These are phyloP conservation scores for Dendroctonus ponderosae DNA, from an alignment of 1,140 invertebrate genomes.

Conservation along the genomic window DNA sequence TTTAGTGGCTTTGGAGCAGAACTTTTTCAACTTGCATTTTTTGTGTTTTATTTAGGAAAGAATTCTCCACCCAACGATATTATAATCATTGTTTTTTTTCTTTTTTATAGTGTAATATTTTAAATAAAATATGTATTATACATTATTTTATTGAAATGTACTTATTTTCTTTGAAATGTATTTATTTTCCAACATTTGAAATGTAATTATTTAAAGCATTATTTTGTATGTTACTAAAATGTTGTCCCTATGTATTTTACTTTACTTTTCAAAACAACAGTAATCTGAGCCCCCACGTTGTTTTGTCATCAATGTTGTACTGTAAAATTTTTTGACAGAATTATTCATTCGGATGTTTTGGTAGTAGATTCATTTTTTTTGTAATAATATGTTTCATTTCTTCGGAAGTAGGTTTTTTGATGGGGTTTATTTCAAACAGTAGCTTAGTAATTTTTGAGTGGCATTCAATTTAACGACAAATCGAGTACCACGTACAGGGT, in stretches of 20 bases:
- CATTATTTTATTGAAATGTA: conserved; percentile 36
- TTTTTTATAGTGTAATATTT: conserved; percentile 34
- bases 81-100: conserved; percentile 34
- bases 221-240: conserved; percentile 37
- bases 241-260: conserved; percentile 33
- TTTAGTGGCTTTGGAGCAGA: conserved; percentile 46
- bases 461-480: no score
- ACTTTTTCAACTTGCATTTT: conserved; percentile 46
- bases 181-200: conserved; percentile 40
- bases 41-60: conserved; percentile 47
- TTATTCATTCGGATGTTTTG: conserved; percentile 6
- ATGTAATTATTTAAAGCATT: conserved; percentile 45
- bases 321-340: conserved; percentile 47
- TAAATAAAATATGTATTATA: conserved; percentile 37
- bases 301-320: conserved; percentile 37
- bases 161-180: conserved; percentile 40
- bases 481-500: no score
- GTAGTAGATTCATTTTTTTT: background rate
- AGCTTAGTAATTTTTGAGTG: background rate
- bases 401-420: conserved; percentile 24
- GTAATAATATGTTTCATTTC: conserved; percentile 16
- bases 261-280: conserved; percentile 33
- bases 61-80: conserved; percentile 40
- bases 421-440: background rate
- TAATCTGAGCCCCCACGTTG: conserved; percentile 23